Evolutionary conservation across 2,888 invertebrate genomes (phyloP).

Genomic region (Cotesia congregata): DNA sequence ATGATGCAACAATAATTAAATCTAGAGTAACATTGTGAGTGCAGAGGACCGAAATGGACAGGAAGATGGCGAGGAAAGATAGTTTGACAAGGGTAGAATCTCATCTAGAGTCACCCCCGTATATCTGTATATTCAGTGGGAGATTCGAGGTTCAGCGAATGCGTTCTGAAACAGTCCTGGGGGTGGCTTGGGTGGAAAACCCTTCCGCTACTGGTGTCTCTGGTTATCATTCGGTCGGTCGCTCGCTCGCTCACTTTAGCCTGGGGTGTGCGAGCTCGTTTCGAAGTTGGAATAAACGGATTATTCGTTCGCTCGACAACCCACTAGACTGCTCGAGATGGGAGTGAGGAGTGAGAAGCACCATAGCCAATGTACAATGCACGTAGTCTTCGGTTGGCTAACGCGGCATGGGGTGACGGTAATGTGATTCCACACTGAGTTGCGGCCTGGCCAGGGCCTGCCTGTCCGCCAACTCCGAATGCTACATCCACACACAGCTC

Average conservation of each 20-base stretch:
- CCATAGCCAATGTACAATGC: slow-evolving; percentile 55
- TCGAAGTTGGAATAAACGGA: slow-evolving; percentile 67
- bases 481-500: slow-evolving; percentile 33
- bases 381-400: slow-evolving; percentile 61
- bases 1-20: slow-evolving; percentile 20
- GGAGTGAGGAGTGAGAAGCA: slow-evolving; percentile 20
- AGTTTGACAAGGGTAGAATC: slow-evolving; percentile 41
- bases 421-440: slow-evolving; percentile 64
- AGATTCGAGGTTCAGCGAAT: slow-evolving; percentile 36
- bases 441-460: slow-evolving; percentile 52
- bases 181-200: slow-evolving; percentile 18
- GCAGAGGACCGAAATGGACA: slow-evolving; percentile 8
- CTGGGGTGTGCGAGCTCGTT: slow-evolving; percentile 42
- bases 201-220: slow-evolving; percentile 20
- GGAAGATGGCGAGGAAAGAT: slow-evolving; percentile 22
- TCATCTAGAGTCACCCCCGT: slow-evolving; percentile 30
- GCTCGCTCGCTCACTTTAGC: slow-evolving; percentile 9
- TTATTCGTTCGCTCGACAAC: slow-evolving; percentile 59
- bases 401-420: slow-evolving; percentile 60
- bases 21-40: slow-evolving; percentile 8
- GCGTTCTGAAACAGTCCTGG: slow-evolving; percentile 15
- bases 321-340: neutral
- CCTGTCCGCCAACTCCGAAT: slow-evolving; percentile 55
- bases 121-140: slow-evolving; percentile 20
- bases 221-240: neutral